phyloP scores from a whole-genome alignment of 2,797 vertebrate species.

The Buceros bicornis region DNA sequence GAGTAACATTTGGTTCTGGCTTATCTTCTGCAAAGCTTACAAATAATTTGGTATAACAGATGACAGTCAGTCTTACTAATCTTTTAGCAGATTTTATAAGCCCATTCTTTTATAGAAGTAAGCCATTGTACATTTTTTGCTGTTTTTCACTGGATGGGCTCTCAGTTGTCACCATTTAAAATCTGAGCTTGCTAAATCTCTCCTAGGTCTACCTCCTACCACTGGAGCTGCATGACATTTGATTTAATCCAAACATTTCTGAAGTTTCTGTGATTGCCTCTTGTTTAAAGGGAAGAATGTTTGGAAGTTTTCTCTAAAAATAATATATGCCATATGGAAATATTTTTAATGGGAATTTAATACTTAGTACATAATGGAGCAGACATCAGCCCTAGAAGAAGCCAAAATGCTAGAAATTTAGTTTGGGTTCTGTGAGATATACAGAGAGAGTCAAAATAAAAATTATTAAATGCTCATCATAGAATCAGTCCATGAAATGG shows the following conservation, averaged over 20 bases:
- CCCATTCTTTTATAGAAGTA: background rate
- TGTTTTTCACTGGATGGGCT: background rate
- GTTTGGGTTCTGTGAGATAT: background rate
- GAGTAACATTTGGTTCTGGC: background rate
- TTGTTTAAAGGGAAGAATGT: background rate
- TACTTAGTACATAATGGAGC: background rate
- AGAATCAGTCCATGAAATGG: background rate
- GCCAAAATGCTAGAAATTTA: background rate
- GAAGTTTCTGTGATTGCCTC: background rate
- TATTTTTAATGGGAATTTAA: background rate
- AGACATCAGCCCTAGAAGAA: background rate
- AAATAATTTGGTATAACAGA: background rate
- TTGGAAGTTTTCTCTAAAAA: background rate
- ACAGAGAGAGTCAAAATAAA: background rate
- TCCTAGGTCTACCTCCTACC: background rate
- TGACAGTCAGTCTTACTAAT: background rate
- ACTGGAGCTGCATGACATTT: background rate
- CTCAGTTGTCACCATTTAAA: background rate
- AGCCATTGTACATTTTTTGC: background rate
- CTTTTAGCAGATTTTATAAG: background rate
- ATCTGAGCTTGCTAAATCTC: background rate
- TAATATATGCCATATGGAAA: background rate
- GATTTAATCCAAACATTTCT: background rate
- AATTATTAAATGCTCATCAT: background rate
- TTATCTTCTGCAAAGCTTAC: background rate